Evolutionary conservation across 2,797 vertebrate species (phyloP), one percentile per base, ranked within the genome.

Genomic region (Basileuterus tristriatus): DNA sequence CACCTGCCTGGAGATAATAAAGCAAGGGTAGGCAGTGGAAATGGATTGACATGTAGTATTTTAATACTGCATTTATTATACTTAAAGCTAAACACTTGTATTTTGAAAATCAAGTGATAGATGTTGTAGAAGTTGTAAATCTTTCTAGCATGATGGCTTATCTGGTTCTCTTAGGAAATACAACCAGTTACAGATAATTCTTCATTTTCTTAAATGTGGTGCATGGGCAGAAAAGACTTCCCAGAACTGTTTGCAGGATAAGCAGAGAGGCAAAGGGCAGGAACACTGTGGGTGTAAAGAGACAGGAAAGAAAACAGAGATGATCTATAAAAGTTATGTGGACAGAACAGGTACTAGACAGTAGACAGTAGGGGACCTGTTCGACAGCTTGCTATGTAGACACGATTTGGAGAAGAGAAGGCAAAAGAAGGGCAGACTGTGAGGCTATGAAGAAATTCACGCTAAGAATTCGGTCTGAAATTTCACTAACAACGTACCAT

Each of bases 401-500:
- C 53, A 81, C 39, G 27, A 85, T 68, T 59, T 70, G 30, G 58
- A 87, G 24, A 77, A 75, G 65, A 30, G 27, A 43, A 86, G 27
- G 55, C 43, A 72, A 70, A 53, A 75, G 44, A 76, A 44, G 21
- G 37, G 30, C 71, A 87, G 69, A 60, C 37, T 67, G 11, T 0
- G 0, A 85, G 56, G 26, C 64, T 43, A 34, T 7, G 32, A 75
- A 91, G 59, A 86, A 82, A 80, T 80, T 71, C 4, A 59, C 21
- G 41, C 23, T 46, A 91, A 81, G 95, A 93, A 95, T 88, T 94
- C 11, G 9, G 87, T 84, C 69, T 95, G 86, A 94, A 96, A 72
- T 96, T 77, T 87, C 60, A 88, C 82, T 94, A 83, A 90, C 92
- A 96, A 75, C 0, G 4, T 95, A 92, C 71, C 87, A 89, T 58